Conservation (phyloP, 2,113 vertebrate species). For the Bothrops jararaca region DNA sequence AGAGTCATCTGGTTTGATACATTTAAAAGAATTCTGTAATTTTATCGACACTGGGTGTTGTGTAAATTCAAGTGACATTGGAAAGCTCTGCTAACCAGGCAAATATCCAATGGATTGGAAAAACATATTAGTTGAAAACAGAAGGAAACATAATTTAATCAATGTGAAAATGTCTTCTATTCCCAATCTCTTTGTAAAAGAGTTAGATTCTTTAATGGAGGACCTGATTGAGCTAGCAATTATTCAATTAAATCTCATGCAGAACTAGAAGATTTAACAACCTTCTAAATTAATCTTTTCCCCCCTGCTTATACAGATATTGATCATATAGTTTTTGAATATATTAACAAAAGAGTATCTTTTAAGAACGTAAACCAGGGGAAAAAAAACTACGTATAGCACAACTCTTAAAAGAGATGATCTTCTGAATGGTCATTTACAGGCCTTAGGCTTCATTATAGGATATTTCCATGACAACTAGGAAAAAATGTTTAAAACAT, state of each 20-base stretch:
- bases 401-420: background rate
- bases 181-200: background rate
- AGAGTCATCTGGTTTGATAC: background rate
- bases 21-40: background rate
- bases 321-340: background rate
- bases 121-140: background rate
- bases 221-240: background rate
- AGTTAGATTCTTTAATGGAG: background rate
- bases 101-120: background rate
- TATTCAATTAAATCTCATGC: constrained; percentile 21
- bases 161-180: background rate
- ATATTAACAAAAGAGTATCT: background rate
- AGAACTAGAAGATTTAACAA: constrained; percentile 21
- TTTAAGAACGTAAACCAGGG: background rate
- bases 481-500: background rate
- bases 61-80: background rate
- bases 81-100: background rate
- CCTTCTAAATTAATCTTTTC: background rate
- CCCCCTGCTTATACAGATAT: background rate
- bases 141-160: background rate
- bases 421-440: background rate
- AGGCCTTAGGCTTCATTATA: background rate
- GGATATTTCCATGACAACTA: background rate
- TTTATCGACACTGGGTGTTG: background rate
- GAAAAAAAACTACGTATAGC: background rate